These are phyloP conservation scores for Eupithecia abbreviata DNA, from an alignment of 2,888 invertebrate species.

Conservation along the genomic window DNA sequence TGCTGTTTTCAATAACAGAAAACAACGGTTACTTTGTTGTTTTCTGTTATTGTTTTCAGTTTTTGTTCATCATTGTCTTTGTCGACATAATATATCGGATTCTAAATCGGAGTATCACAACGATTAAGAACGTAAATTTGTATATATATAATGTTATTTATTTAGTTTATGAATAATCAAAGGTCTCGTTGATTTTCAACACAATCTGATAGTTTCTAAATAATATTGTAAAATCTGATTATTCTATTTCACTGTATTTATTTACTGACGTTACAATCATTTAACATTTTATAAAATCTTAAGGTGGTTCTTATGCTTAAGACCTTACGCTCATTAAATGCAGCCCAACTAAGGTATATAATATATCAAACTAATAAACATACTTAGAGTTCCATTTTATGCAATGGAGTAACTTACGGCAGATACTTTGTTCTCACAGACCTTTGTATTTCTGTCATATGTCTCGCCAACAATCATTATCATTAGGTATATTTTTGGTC, in stretches of 20 bases:
- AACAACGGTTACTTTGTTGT: no score
- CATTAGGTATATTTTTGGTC: slow-evolving; percentile 39
- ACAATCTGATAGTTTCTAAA: background rate
- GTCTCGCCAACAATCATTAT: slow-evolving; percentile 20
- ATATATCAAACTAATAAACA: slow-evolving; percentile 8
- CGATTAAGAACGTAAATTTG: background rate
- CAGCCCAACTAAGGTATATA: slow-evolving; percentile 21
- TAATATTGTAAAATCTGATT: background rate
- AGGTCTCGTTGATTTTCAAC: background rate
- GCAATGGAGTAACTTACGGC: background rate
- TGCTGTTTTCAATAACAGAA: no score
- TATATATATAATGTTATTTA: background rate
- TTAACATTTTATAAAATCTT: slow-evolving; percentile 23
- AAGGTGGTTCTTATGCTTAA: background rate
- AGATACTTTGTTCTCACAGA: background rate
- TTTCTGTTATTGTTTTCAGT: no score
- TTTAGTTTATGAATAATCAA: background rate
- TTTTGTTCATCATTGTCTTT: no score
- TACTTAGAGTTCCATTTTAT: background rate
- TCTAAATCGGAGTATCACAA: background rate
- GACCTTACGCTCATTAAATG: slow-evolving; percentile 39
- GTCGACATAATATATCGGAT: no score
- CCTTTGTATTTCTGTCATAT: background rate
- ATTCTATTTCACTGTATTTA: slow-evolving; percentile 6
- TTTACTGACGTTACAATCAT: slow-evolving; percentile 35